Evolutionary conservation across 30 jellyfish, hydroid and myxozoan genomes (phyloP), one percentile per base, ranked within the genome.

Genomic region (Aurelia aurita): DNA sequence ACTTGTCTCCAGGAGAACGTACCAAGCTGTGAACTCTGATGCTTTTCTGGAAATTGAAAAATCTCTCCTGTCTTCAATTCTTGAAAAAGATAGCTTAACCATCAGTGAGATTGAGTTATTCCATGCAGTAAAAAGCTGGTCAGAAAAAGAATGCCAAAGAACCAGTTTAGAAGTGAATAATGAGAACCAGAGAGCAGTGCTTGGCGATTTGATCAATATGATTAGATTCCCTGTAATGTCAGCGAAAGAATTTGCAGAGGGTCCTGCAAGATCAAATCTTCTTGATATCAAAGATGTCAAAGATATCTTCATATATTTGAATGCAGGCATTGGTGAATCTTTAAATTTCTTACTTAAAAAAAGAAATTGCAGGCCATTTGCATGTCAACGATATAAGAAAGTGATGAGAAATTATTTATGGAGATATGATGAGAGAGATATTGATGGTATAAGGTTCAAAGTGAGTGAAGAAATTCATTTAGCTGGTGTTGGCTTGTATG

Each of bases 241-340:
- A 58, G 97, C 99, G 23, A 88, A 88, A 69, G 99, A 94, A 58
- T 94, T 94, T 89, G 99, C 99, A 20, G 96, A 89, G 69, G 96
- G 96, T 6, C 99, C 99, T 1, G 99, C 99, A 3, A 63, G 97
- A 51, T 94, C 99, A 12, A 88, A 83, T 45, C 92, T 94, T 46
- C 89, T 94, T 9, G 91, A 95, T 14, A 74, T 86, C n/a, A 95
- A 94, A 47, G 99, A 94, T 60, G 85, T 94, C 27, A 88, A 72
- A 51, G 87, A 80, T 15, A 79, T 94, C 19, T 94, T 94, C 55
- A 83, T 94, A 7, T 94, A 79, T 65, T 76, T 94, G 59, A 94
- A 89, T 65, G 88, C 97, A 8, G 97, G 97, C 15, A 80, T 94
- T 21, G 86, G 53, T 55, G 96, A 79, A 26, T 55, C 74, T 6